phyloP scores from a whole-genome alignment of 2,797 vertebrate genomes.

The Ispidina picta region DNA sequence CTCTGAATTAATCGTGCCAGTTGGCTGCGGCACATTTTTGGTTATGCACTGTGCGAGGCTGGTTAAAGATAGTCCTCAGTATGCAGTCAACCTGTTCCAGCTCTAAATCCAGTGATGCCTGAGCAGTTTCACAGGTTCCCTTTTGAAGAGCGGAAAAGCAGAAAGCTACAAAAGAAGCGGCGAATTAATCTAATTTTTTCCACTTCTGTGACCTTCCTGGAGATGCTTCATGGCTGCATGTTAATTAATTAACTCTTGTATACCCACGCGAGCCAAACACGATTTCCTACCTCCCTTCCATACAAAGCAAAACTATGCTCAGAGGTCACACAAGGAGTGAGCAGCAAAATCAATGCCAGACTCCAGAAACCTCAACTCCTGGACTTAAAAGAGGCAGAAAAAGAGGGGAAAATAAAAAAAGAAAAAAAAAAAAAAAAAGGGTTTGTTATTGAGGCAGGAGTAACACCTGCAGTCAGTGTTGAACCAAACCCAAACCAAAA shows the following conservation, averaged over 20 bases:
- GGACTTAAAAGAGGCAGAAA: not conserved
- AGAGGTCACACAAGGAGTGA: not conserved
- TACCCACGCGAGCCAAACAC: not conserved
- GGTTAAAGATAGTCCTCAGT: not conserved
- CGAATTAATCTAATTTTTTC: not conserved
- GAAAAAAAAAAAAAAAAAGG: not conserved
- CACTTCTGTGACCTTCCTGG: not conserved
- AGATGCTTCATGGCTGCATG: not conserved
- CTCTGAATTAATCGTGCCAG: not conserved
- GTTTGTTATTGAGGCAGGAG: not conserved
- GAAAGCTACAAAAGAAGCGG: not conserved
- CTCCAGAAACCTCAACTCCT: not conserved
- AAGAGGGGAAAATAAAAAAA: not conserved
- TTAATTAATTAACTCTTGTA: conserved; percentile 9
- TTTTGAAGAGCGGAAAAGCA: conserved; percentile 39
- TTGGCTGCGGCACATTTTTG: conserved; percentile 24
- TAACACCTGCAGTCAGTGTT: not conserved
- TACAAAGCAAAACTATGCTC: not conserved
- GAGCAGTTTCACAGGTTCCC: conserved; percentile 8
- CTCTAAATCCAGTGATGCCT: conserved; percentile 9
- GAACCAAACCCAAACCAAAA: conserved; percentile 16
- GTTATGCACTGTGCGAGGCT: not conserved
- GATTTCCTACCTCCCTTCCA: not conserved
- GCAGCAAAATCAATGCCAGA: not conserved
- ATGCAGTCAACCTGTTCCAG: not conserved